These are phyloP conservation scores for Drosophila obscura DNA, from an alignment of 1,140 invertebrate species.

Conservation along the genomic window DNA sequence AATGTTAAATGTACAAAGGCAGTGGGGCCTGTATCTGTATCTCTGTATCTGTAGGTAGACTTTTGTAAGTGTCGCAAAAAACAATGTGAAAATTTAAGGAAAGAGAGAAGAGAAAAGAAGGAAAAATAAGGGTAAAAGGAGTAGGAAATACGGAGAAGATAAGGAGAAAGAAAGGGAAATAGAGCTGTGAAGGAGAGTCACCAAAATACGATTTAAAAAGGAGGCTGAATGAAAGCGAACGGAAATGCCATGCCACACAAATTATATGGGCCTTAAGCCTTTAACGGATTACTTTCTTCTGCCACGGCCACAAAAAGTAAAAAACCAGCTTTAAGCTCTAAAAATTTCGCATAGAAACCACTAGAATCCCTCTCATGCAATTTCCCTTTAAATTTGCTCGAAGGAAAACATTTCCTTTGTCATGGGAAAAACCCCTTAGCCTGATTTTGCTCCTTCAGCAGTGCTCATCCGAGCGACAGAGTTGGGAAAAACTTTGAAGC, in stretches of 20 bases:
- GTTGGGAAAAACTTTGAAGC: too few species aligned
- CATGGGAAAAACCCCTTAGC: too few species aligned
- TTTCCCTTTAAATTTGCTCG: constrained; percentile 1
- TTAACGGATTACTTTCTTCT: neutral
- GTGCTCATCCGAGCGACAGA: too few species aligned
- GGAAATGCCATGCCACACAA: constrained; percentile 23
- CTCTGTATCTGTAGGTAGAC: constrained; percentile 16
- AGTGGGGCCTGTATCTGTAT: constrained; percentile 5
- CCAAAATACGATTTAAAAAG: neutral
- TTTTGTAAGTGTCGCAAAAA: constrained; percentile 23
- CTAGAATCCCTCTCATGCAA: neutral
- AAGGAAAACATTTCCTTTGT: neutral
- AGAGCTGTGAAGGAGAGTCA: too few species aligned
- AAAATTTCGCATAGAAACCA: constrained; percentile 11
- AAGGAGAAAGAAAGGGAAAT: too few species aligned
- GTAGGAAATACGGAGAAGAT: neutral
- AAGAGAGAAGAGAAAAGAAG: constrained; percentile 9
- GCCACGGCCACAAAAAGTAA: constrained; percentile 13
- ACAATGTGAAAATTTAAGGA: too few species aligned
- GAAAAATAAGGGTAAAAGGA: neutral
- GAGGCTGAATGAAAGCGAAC: constrained; percentile 33
- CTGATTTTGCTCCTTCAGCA: too few species aligned
- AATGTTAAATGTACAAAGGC: constrained; percentile 27
- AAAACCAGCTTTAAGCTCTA: constrained; percentile 27
- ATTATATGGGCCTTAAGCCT: constrained; percentile 14